Conservation (phyloP, 2,888 invertebrate genomes). For the Mechanitis mazaeus region DNA sequence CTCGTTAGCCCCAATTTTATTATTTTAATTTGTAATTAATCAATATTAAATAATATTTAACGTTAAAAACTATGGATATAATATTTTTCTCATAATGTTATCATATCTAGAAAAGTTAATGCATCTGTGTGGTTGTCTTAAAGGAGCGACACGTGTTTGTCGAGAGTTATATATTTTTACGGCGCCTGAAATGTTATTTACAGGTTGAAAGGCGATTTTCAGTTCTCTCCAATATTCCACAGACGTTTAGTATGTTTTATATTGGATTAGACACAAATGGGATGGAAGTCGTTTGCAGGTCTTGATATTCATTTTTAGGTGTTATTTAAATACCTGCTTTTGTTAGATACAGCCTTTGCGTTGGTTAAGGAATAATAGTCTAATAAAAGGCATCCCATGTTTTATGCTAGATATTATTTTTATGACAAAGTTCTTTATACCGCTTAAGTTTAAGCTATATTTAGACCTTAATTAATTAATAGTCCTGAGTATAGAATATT, state of each 20-base stretch:
- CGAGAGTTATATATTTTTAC: slow-evolving; percentile 51
- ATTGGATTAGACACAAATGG: slow-evolving; percentile 34
- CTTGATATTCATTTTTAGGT: slow-evolving; percentile 8
- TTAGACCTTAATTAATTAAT: too few relatives aligned
- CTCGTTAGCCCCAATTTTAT: too few relatives aligned
- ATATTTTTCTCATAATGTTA: slow-evolving; percentile 3
- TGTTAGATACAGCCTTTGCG: neutral
- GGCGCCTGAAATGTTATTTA: slow-evolving; percentile 56
- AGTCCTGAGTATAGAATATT: too few relatives aligned
- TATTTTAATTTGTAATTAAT: too few relatives aligned
- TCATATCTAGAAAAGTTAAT: slow-evolving; percentile 22
- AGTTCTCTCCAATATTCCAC: slow-evolving; percentile 40
- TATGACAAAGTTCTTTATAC: too few relatives aligned
- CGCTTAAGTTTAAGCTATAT: too few relatives aligned
- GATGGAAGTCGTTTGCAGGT: slow-evolving; percentile 26
- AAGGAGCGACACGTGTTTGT: slow-evolving; percentile 41
- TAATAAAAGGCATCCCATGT: too few relatives aligned
- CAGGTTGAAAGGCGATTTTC: slow-evolving; percentile 52
- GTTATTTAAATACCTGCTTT: slow-evolving; percentile 5
- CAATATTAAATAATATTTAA: too few relatives aligned
- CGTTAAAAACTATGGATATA: neutral
- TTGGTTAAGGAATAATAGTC: neutral
- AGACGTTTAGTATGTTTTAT: slow-evolving; percentile 37
- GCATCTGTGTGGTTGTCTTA: slow-evolving; percentile 7
- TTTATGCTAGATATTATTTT: too few relatives aligned